phyloP scores from a whole-genome alignment of 2,888 invertebrate species.

The Dioctria rufipes region DNA sequence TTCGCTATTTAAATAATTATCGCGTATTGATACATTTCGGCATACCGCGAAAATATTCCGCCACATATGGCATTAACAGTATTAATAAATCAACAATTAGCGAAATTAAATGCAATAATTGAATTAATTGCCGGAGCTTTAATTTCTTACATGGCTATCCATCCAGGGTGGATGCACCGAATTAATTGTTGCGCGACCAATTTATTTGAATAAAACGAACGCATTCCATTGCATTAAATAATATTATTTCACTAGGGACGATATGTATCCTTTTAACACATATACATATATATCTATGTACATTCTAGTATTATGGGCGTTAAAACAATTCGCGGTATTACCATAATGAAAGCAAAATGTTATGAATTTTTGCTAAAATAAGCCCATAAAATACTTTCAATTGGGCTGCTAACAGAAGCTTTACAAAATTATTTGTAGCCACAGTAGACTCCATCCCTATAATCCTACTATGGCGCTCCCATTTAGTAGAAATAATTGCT shows the following conservation, averaged over 20 bases:
- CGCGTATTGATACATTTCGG: conserved; percentile 10
- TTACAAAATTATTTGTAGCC: not conserved
- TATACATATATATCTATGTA: not conserved
- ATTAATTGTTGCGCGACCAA: not conserved
- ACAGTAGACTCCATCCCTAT: not conserved
- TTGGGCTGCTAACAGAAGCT: not conserved
- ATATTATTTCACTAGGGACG: not conserved
- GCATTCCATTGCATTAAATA: conserved; percentile 25
- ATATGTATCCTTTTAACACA: not conserved
- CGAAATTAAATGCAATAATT: conserved; percentile 45
- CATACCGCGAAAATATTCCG: conserved; percentile 11
- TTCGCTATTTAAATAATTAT: not conserved
- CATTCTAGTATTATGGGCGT: not conserved
- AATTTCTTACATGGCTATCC: conserved; percentile 7
- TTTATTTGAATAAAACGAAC: conserved; percentile 31
- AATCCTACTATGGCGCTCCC: not conserved
- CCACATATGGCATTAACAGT: conserved; percentile 32
- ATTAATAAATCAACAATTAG: conserved; percentile 52
- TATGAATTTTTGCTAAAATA: conserved; percentile 12
- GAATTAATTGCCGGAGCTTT: conserved; percentile 34
- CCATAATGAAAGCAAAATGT: conserved; percentile 35
- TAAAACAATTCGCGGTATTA: not conserved
- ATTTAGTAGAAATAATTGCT: conserved; percentile 1
- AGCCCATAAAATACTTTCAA: not conserved
- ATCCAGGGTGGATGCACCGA: not conserved